Percentiles rank a stretch among this genome's conserved stretches.
Conservation (phyloP, 2,797 vertebrate genomes). For the Leuciscus waleckii region DNA sequence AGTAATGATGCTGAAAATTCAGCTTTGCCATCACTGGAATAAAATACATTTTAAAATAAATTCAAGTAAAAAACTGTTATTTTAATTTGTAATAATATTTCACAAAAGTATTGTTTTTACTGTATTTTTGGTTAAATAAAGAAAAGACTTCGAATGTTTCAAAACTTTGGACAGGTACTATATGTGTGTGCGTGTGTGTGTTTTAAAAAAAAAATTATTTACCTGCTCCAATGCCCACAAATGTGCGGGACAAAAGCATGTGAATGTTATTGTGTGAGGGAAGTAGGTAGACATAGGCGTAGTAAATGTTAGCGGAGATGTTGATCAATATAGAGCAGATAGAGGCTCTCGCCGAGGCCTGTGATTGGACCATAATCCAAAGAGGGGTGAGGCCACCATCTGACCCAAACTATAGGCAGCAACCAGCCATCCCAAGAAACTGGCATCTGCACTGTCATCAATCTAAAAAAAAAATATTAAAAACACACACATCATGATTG, state of each 20-base stretch:
- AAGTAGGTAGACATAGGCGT: slow-evolving; percentile 87
- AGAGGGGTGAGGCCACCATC: slow-evolving; percentile 93
- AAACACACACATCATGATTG: background rate
- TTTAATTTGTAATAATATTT: background rate
- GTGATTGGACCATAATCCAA: slow-evolving; percentile 94
- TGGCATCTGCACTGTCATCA: slow-evolving; percentile 83
- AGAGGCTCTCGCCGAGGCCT: slow-evolving; percentile 90
- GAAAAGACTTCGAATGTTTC: too few species aligned
- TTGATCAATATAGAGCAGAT: slow-evolving; percentile 89
- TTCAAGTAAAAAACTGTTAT: background rate
- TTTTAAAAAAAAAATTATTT: too few species aligned
- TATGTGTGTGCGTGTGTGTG: fast-evolving
- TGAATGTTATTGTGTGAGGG: slow-evolving; percentile 87
- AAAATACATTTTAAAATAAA: background rate
- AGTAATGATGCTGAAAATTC: background rate
- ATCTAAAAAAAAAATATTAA: slow-evolving; percentile 73
- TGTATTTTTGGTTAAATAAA: background rate
- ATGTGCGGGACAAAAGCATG: slow-evolving; percentile 87
- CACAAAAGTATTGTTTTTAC: background rate
- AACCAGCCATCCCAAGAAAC: slow-evolving; percentile 97
- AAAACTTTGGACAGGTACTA: background rate
- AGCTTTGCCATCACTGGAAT: background rate
- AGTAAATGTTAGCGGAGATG: slow-evolving; percentile 89
- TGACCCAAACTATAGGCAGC: slow-evolving; percentile 95
- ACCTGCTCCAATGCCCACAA: slow-evolving; percentile 98